Evolutionary conservation across 2,797 vertebrate species (phyloP).

Genomic region (Aeoliscus strigatus): DNA sequence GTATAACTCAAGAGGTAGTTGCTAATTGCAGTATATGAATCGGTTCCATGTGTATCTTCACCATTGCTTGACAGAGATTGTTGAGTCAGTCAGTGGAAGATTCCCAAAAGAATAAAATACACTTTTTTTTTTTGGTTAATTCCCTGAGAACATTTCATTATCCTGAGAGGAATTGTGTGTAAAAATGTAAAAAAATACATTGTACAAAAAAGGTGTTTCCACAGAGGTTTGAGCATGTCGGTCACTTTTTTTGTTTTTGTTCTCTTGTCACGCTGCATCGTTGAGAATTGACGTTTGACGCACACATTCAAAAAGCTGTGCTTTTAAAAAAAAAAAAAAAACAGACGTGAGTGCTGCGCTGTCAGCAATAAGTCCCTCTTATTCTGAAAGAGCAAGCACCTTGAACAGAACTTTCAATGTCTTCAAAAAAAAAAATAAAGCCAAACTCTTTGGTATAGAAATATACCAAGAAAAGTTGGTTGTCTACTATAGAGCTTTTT

Average conservation of each 20-base stretch:
- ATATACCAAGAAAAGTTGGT: conserved; percentile 61
- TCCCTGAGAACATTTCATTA: conserved; percentile 98
- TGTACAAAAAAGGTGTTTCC: conserved; percentile 69
- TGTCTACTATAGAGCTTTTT: conserved; percentile 54
- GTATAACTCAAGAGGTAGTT: conserved; percentile 95
- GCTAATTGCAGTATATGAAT: conserved; percentile 84
- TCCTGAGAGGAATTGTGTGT: conserved; percentile 93
- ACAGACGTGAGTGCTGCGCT: conserved; percentile 45
- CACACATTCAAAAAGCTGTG: conserved; percentile 68
- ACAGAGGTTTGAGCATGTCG: conserved; percentile 75
- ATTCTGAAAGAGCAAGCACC: conserved; percentile 39
- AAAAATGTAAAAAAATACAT: conserved; percentile 83
- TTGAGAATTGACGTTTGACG: conserved; percentile 59
- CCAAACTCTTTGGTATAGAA: conserved; percentile 70
- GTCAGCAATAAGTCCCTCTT: too few relatives aligned
- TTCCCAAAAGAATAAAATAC: conserved; percentile 82
- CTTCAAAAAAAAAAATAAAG: conserved; percentile 60
- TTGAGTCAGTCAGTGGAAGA: conserved; percentile 81
- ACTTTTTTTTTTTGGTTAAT: conserved; percentile 82
- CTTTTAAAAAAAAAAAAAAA: conserved; percentile 32
- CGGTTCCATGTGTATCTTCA: conserved; percentile 78
- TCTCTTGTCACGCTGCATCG: conserved; percentile 59
- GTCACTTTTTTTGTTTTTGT: conserved; percentile 49
- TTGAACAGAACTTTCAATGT: conserved; percentile 51
- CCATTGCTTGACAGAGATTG: conserved; percentile 82